phyloP scores from a whole-genome alignment of 2,888 invertebrate species.

The Leptura quadrifasciata region DNA sequence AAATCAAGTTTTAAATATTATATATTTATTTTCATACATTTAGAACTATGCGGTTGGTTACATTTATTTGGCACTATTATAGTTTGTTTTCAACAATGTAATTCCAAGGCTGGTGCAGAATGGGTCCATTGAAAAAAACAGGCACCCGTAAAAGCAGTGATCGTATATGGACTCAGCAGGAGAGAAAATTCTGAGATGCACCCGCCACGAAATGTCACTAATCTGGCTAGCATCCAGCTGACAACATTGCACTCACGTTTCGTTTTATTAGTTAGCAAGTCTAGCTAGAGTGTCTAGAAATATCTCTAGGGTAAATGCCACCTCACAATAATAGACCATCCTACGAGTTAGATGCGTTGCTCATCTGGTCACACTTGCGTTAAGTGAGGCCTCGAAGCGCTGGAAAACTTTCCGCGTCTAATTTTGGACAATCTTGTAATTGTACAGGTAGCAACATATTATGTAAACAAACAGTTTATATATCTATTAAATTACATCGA shows the following conservation, averaged over 20 bases:
- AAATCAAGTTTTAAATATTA: neutral
- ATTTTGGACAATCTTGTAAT: conserved; percentile 31
- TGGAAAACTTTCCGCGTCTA: conserved; percentile 39
- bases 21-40: neutral
- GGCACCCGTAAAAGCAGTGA: neutral
- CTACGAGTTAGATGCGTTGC: conserved; percentile 60
- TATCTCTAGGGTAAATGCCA: conserved; percentile 73
- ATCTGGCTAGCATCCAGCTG: conserved; percentile 70
- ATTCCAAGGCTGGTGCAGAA: neutral
- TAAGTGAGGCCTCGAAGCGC: conserved; percentile 23
- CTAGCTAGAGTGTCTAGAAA: conserved; percentile 71
- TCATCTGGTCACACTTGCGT: conserved; percentile 16
- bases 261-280: conserved; percentile 58
- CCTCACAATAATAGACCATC: conserved; percentile 58
- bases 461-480: conserved; percentile 20
- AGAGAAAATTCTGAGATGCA: conserved; percentile 60
- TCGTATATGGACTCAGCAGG: conserved; percentile 56
- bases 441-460: conserved; percentile 19
- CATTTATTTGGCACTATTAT: neutral
- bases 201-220: conserved; percentile 70
- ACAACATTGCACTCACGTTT: conserved; percentile 65
- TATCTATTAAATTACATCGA: neutral
- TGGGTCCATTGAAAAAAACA: neutral
- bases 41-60: neutral
- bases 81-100: neutral